Conservation (phyloP, 1,140 invertebrate genomes). For the Tribolium castaneum region DNA sequence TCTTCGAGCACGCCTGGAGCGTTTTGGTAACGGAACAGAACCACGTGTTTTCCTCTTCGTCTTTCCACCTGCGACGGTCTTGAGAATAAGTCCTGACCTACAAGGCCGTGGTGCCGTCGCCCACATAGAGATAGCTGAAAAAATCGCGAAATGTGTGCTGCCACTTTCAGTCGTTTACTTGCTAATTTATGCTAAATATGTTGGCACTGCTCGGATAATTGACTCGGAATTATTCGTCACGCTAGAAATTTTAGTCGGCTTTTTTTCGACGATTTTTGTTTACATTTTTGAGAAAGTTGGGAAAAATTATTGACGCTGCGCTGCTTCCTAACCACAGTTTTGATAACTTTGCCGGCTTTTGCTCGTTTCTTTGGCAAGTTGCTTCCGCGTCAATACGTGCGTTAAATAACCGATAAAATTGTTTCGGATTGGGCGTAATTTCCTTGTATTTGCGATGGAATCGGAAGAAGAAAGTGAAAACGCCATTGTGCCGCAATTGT, state of each 20-base stretch:
- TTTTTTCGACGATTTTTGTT: background rate
- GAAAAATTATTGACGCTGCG: too few species aligned
- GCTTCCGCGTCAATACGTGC: too few species aligned
- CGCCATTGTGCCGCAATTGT: too few species aligned
- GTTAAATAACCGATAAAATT: too few species aligned
- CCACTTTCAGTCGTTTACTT: slow-evolving; percentile 12
- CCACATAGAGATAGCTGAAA: slow-evolving; percentile 1
- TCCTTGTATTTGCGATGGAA: too few species aligned
- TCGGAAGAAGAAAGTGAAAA: too few species aligned
- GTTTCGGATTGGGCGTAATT: too few species aligned
- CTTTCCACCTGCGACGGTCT: slow-evolving; percentile 32
- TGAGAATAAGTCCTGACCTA: slow-evolving; percentile 40
- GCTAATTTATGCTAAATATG: slow-evolving; percentile 14
- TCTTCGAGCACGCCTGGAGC: background rate
- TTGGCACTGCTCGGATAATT: background rate
- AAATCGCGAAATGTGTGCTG: background rate
- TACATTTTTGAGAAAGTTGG: too few species aligned
- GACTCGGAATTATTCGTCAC: background rate
- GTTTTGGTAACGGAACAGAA: slow-evolving; percentile 13
- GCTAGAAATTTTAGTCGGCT: background rate
- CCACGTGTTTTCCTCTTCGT: slow-evolving; percentile 26
- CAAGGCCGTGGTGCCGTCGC: slow-evolving; percentile 29
- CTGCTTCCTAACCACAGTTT: too few species aligned
- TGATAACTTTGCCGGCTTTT: too few species aligned
- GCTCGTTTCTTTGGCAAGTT: too few species aligned